Evolutionary conservation across 2,797 vertebrate genomes (phyloP).

Genomic region (Tangara arthus): DNA sequence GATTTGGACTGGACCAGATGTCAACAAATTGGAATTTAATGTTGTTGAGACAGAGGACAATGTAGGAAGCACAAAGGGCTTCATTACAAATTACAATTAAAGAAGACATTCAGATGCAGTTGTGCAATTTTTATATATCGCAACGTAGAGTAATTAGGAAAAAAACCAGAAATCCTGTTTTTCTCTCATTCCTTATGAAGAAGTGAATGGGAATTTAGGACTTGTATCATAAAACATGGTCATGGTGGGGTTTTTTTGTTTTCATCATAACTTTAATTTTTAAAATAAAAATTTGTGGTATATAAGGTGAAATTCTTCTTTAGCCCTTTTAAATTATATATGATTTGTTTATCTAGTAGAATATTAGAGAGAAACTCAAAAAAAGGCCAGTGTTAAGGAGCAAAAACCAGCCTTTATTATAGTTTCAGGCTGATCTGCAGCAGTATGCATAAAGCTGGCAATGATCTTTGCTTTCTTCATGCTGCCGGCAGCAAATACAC

Average conservation of each 20-base stretch:
- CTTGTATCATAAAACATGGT: neutral
- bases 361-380: neutral
- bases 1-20: conserved; percentile 67
- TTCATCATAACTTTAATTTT: neutral
- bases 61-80: conserved; percentile 59
- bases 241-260: rapidly evolving
- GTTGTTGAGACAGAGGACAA: conserved; percentile 65
- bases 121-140: conserved; percentile 9
- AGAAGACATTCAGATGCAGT: conserved; percentile 53
- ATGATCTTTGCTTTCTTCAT: neutral
- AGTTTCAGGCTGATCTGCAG: neutral
- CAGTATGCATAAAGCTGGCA: neutral
- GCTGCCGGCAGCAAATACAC: neutral
- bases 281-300: neutral
- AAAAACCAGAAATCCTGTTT: neutral
- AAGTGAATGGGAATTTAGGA: neutral
- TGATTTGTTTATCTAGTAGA: neutral
- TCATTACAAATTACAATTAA: conserved; percentile 65
- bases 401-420: rapidly evolving
- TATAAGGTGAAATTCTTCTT: neutral
- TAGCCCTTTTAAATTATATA: neutral
- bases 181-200: conserved; percentile 11
- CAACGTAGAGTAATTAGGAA: neutral
- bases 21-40: conserved; percentile 68
- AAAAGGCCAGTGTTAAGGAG: neutral